Conservation (phyloP, 1,140 invertebrate species). For the Homarus americanus region DNA sequence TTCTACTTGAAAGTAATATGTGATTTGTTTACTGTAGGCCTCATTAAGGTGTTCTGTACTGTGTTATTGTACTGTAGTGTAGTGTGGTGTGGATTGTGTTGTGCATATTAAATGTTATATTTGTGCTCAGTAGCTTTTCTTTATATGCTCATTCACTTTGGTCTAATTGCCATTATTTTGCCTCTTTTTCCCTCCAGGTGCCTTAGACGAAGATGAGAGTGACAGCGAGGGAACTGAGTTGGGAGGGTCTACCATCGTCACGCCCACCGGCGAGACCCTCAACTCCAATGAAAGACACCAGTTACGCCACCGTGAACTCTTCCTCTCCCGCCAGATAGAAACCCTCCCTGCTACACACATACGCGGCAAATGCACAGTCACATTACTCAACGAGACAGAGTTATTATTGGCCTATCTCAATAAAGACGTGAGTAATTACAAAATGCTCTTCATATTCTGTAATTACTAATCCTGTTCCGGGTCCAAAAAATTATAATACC, state of each 20-base stretch:
- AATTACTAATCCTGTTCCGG: no score
- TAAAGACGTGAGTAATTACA: conserved; percentile 89
- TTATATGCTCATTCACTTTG: neutral
- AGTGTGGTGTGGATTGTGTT: neutral
- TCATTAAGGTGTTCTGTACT: neutral
- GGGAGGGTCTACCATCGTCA: conserved; percentile 77
- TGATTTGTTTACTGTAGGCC: neutral
- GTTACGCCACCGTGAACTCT: conserved; percentile 98
- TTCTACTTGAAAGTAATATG: neutral
- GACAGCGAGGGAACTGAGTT: conserved; percentile 77
- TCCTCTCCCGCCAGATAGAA: conserved; percentile 98
- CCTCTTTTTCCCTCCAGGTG: conserved; percentile 78
- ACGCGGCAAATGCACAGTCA: conserved; percentile 98
- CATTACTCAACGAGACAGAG: conserved; percentile 98
- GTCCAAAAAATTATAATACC: no score
- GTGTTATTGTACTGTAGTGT: neutral
- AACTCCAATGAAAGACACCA: conserved; percentile 91
- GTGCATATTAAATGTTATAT: neutral
- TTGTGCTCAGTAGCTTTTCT: neutral
- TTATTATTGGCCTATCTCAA: conserved; percentile 96
- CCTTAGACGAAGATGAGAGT: conserved; percentile 81
- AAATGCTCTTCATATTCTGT: neutral
- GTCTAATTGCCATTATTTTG: neutral
- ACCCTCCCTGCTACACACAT: conserved; percentile 99
- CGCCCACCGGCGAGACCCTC: conserved; percentile 77